Evolutionary conservation across 2,888 invertebrate species (phyloP), one percentile per base, ranked within the genome.

Genomic region (Pristionchus exspectatus): DNA sequence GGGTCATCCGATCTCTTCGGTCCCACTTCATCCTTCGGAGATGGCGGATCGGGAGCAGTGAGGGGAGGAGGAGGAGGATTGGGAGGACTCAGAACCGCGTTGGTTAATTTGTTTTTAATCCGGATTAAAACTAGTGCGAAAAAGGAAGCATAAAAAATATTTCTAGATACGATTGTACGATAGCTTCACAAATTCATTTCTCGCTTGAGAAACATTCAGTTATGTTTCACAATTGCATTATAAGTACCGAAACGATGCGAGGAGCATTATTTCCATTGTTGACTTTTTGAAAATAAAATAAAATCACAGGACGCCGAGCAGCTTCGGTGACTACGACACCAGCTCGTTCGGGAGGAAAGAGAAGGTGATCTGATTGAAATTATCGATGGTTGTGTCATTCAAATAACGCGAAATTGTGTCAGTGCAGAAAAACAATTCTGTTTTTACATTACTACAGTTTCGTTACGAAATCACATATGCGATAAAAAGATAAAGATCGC

Each of bases 241-340:
- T 21, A 56, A 56, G 56, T 21, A 18, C 56, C 16, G 16, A 16
- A 14, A 56, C 21, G 16, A 12, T 12, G 18, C 21, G 56, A 56
- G 14, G 4, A 21, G 21, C 56, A 56, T 56, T 21, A 21, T 18
- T 21, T 21, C 16, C 14, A 56, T 14, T 1, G 14, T 10, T 16
- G 0, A 21, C 18, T 16, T 56, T 56, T 18, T 21, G 56, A 18
- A 56, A 56, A 56, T 21, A 33, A 77, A 50, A 50, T 50, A 24
- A 56, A 44, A n/a, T 44, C n/a, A 50, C 50, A 77, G 77, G 5
- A 44, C 77, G 21, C 44, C 44, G n/a, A 77, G 77, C 77, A 77
- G 77, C n/a, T 77, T 77, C 77, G 77, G 44, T 21, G 38, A 77
- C 44, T 38, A 77, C 24, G 77, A 44, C 30, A 16, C 30, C 5